Evolutionary conservation across 1,140 invertebrate species (phyloP).

Genomic region (Camponotus pennsylvanicus): DNA sequence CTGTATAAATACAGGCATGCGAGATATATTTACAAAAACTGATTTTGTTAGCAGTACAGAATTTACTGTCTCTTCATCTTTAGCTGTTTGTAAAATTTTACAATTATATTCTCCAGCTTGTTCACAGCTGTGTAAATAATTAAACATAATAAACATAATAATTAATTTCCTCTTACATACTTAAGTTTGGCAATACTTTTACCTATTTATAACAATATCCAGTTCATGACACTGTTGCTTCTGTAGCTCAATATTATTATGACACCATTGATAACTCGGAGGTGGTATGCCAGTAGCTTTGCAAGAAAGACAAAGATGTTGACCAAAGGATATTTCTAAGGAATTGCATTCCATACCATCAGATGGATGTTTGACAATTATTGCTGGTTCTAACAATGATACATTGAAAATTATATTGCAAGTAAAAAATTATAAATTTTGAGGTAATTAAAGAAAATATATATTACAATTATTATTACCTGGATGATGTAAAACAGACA

Average conservation of each 20-base stretch:
- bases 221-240: constrained; percentile 61
- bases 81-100: constrained; percentile 71
- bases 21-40: constrained; percentile 71
- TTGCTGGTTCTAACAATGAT: constrained; percentile 68
- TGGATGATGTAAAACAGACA: constrained; percentile 75
- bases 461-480: constrained; percentile 62
- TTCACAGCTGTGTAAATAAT: constrained; percentile 8
- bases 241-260: constrained; percentile 67
- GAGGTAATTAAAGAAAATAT: not conserved
- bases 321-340: constrained; percentile 67
- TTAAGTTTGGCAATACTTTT: constrained; percentile 18
- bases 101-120: constrained; percentile 79
- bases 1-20: constrained; percentile 73
- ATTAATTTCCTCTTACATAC: not conserved
- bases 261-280: constrained; percentile 79
- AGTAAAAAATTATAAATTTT: not conserved
- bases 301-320: constrained; percentile 71
- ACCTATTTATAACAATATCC: constrained; percentile 71
- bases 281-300: constrained; percentile 78
- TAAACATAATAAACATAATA: not conserved
- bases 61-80: constrained; percentile 57
- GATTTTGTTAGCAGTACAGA: constrained; percentile 64
- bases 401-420: constrained; percentile 22
- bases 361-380: constrained; percentile 75
- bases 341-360: constrained; percentile 18